These are phyloP conservation scores for Cotesia glomerata DNA, from an alignment of 1,140 invertebrate species.

Conservation along the genomic window DNA sequence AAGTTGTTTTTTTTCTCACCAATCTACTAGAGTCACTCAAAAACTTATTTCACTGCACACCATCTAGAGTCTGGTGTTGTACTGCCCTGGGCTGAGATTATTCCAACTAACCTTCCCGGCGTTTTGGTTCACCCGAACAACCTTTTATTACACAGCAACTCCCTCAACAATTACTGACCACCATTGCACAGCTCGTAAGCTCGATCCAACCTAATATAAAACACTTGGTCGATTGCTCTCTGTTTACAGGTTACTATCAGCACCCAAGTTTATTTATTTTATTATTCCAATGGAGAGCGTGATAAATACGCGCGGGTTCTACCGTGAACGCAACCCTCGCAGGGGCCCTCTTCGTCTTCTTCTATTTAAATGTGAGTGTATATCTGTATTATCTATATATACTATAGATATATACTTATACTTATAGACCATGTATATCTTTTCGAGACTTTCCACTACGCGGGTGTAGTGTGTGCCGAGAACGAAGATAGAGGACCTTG, in stretches of 20 bases:
- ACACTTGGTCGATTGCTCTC: too few relatives aligned
- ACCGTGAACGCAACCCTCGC: constrained; percentile 25
- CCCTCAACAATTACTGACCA: too few relatives aligned
- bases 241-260: too few relatives aligned
- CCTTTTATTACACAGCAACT: too few relatives aligned
- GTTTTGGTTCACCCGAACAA: not conserved
- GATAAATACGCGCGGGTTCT: constrained; percentile 24
- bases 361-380: too few relatives aligned
- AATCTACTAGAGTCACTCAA: not conserved
- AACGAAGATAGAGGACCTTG: not conserved
- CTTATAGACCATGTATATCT: not conserved
- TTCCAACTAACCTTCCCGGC: constrained; percentile 28
- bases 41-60: constrained; percentile 8
- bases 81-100: not conserved
- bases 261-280: not conserved
- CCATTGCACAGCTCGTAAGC: too few relatives aligned
- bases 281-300: constrained; percentile 9
- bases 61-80: constrained; percentile 19
- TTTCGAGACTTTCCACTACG: constrained; percentile 20
- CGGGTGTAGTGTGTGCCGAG: constrained; percentile 7
- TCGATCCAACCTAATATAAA: too few relatives aligned
- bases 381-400: not conserved
- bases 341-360: constrained; percentile 7
- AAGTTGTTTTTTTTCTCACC: not conserved
- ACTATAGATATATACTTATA: too few relatives aligned